phyloP scores from a whole-genome alignment of 2,797 vertebrate species.

The Mionectes olivaceus region DNA sequence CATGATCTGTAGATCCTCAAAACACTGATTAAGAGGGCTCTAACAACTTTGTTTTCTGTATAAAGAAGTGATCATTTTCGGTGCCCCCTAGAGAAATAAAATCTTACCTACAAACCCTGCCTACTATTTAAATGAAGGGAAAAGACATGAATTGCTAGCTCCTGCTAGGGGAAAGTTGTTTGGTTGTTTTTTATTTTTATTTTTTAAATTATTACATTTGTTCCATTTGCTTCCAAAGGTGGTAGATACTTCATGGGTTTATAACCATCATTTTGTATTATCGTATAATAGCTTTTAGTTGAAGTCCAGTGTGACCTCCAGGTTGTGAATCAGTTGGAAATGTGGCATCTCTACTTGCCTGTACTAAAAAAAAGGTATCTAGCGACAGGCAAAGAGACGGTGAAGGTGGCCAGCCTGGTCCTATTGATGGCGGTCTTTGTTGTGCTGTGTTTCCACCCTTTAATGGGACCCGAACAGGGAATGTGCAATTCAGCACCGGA shows the following conservation, averaged over 20 bases:
- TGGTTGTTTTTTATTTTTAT: too few species aligned
- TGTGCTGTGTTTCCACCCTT: accelerated
- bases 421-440: accelerated
- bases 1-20: not conserved
- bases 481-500: accelerated
- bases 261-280: not conserved
- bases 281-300: not conserved
- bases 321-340: not conserved
- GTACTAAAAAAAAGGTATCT: not conserved
- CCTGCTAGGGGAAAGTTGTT: not conserved
- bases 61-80: not conserved
- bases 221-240: not conserved
- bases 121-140: not conserved
- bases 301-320: not conserved
- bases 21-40: not conserved
- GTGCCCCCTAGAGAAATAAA: not conserved
- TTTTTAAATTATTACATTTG: not conserved
- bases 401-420: accelerated
- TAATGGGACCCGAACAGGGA: not conserved
- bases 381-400: not conserved
- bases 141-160: not conserved
- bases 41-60: not conserved
- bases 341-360: not conserved
- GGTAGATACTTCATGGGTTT: not conserved
- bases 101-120: not conserved